A percentile compares a stretch with the other conserved stretches of the same genome.
Evolutionary conservation across 1,140 invertebrate species (phyloP).

Genomic region (Pantala flavescens): DNA sequence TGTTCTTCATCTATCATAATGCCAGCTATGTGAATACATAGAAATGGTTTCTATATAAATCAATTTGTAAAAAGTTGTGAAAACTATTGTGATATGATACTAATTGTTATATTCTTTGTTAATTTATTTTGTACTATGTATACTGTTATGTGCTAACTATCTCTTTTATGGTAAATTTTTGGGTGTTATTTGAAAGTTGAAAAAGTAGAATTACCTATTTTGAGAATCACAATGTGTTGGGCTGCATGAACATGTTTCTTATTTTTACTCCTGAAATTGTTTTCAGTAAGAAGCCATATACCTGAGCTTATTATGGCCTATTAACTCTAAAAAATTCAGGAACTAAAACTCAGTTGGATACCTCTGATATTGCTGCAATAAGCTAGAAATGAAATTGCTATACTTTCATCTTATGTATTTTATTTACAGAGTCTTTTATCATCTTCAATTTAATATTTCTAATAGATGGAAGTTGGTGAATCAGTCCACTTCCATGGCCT

Average conservation of each 20-base stretch:
- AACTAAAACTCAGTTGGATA: neutral
- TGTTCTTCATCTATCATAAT: neutral
- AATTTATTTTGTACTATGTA: neutral
- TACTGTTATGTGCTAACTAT: neutral
- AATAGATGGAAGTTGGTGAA: neutral
- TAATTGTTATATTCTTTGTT: neutral
- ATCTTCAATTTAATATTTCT: neutral
- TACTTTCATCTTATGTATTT: neutral
- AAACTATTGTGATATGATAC: neutral
- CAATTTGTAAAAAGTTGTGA: neutral
- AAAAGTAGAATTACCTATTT: too few species aligned
- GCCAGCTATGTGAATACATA: neutral
- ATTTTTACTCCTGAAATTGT: neutral
- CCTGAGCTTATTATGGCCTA: too few species aligned
- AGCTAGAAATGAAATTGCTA: neutral
- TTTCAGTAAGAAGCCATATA: neutral
- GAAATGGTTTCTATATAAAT: neutral
- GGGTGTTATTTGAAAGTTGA: neutral
- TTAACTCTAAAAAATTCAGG: neutral
- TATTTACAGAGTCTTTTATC: neutral
- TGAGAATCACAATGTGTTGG: neutral
- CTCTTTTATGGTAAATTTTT: neutral
- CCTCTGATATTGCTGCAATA: neutral
- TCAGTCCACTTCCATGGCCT: neutral
- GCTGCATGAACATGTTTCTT: neutral